A percentile compares a stretch with the other conserved stretches of the same genome.
These are phyloP conservation scores for Saccostrea echinata DNA, from an alignment of 1,140 invertebrate genomes.

Conservation along the genomic window DNA sequence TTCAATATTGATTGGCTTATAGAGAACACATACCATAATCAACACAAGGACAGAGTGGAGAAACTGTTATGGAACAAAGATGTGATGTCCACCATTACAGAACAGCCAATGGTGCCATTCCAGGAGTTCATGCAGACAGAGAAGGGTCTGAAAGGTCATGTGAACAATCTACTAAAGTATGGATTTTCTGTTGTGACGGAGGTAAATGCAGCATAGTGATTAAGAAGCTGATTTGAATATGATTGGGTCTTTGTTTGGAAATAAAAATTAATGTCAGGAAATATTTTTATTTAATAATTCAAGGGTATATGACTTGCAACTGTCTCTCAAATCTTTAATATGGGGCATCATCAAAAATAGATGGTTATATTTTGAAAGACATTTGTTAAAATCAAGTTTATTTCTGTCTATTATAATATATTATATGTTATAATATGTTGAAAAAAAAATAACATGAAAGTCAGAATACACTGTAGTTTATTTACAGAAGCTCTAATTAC, in stretches of 20 bases:
- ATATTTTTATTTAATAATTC: not conserved
- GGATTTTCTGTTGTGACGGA: conserved; percentile 68
- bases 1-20: conserved; percentile 69
- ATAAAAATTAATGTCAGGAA: not conserved
- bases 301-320: not conserved
- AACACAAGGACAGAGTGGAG: conserved; percentile 35
- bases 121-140: conserved; percentile 63
- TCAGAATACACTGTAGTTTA: not conserved
- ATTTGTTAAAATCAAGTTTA: too few relatives aligned
- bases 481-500: not conserved
- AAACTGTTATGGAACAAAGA: conserved; percentile 66
- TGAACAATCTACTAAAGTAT: conserved; percentile 65
- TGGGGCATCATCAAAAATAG: not conserved
- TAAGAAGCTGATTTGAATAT: not conserved
- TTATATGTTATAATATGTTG: too few relatives aligned
- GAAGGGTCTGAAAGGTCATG: conserved; percentile 60
- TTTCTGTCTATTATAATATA: too few relatives aligned
- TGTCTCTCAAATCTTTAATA: too few relatives aligned
- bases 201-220: conserved; percentile 49
- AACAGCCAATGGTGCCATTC: conserved; percentile 57
- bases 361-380: too few relatives aligned
- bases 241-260: not conserved
- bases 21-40: conserved; percentile 59
- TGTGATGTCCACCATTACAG: conserved; percentile 35
- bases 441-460: too few relatives aligned